Percentiles rank a stretch among this genome's conserved stretches.
Evolutionary conservation across 2,888 invertebrate species (phyloP).

Genomic region (Enoplolaimus lenunculus): DNA sequence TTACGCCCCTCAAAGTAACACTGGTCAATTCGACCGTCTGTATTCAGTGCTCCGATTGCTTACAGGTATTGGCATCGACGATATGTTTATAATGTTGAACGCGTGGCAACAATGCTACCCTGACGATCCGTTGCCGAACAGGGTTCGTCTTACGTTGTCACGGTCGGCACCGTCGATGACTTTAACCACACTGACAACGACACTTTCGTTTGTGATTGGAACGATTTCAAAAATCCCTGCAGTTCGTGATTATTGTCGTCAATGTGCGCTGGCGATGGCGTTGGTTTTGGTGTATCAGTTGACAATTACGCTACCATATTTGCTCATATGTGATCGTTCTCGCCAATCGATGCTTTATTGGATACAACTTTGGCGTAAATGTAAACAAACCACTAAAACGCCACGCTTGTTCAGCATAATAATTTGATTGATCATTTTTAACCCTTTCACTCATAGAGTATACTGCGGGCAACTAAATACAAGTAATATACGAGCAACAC

Average conservation of each 20-base stretch:
- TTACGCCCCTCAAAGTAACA: too few species aligned
- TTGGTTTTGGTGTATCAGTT: neutral
- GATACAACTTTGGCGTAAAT: neutral
- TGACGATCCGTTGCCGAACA: too few species aligned
- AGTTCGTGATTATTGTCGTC: neutral
- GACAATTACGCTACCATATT: neutral
- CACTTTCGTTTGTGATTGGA: neutral
- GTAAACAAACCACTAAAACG: too few species aligned
- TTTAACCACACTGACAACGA: neutral
- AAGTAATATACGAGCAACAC: too few species aligned
- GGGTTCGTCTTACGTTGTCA: neutral
- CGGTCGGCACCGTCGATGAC: neutral
- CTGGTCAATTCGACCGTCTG: too few species aligned
- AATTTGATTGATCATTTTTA: too few species aligned
- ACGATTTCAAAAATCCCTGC: neutral
- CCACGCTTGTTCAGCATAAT: too few species aligned
- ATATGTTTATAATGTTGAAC: neutral
- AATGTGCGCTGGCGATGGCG: neutral
- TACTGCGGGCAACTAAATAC: too few species aligned
- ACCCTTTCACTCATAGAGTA: too few species aligned
- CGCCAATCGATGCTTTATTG: neutral
- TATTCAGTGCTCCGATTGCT: too few species aligned
- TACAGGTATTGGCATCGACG: neutral
- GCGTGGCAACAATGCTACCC: too few species aligned
- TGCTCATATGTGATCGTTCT: neutral